Percentiles rank a stretch among this genome's conserved stretches.
Conservation (phyloP, 2,113 vertebrate species). For the Brienomyrus brachyistius region DNA sequence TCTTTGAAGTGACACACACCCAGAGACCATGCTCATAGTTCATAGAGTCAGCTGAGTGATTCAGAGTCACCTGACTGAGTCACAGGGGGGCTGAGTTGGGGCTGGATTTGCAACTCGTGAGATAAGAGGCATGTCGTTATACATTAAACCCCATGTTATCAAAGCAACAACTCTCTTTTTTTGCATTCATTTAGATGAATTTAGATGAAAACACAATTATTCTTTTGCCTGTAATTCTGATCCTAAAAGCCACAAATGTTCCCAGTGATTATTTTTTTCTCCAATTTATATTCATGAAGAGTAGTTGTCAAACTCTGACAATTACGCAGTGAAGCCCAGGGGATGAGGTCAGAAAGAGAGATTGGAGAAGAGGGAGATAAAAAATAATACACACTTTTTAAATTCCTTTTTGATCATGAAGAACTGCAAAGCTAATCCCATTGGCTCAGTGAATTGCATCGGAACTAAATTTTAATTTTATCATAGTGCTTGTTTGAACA, state of each 20-base stretch:
- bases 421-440: constrained; percentile 34
- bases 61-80: neutral
- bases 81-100: neutral
- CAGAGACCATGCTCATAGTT: neutral
- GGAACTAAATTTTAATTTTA: constrained; percentile 17
- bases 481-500: constrained; percentile 7
- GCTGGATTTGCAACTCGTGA: neutral
- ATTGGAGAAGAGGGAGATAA: constrained; percentile 37
- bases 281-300: constrained; percentile 23
- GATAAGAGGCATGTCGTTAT: neutral
- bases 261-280: neutral
- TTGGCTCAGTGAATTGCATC: constrained; percentile 7
- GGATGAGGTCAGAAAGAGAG: constrained; percentile 20
- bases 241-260: neutral
- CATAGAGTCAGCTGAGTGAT: neutral
- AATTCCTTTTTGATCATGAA: constrained; percentile 32
- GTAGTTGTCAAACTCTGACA: constrained; percentile 23
- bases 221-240: neutral
- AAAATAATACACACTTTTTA: constrained; percentile 55
- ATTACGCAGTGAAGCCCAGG: constrained; percentile 14
- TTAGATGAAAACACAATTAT: neutral
- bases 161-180: neutral
- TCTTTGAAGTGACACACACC: neutral
- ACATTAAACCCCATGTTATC: neutral
- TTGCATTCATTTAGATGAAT: neutral